phyloP scores from a whole-genome alignment of 2,113 vertebrate genomes.

The Rallus limicola region DNA sequence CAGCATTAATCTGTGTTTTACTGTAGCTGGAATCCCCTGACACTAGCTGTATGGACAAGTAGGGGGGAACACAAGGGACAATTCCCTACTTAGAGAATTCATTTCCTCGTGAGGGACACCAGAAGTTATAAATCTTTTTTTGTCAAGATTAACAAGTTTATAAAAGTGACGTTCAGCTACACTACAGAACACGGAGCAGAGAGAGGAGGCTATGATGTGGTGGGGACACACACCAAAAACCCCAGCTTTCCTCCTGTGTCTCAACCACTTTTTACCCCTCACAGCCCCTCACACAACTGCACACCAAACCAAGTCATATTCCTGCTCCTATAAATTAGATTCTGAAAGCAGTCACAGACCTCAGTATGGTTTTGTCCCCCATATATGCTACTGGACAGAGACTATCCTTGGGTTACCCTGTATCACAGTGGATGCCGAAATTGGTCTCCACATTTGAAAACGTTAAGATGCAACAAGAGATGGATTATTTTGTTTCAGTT shows the following conservation, averaged over 20 bases:
- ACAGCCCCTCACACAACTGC: background rate
- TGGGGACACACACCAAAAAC: background rate
- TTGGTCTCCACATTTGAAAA: background rate
- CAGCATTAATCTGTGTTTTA: background rate
- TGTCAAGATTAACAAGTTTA: background rate
- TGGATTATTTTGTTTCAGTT: background rate
- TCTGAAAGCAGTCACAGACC: background rate
- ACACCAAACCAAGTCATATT: background rate
- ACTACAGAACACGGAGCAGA: background rate
- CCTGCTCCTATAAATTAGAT: background rate
- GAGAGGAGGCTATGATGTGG: too few species aligned
- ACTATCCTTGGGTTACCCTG: background rate
- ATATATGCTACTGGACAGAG: background rate
- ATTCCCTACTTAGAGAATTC: background rate
- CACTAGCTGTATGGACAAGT: background rate
- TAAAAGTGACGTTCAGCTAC: background rate
- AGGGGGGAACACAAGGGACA: background rate
- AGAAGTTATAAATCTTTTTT: background rate
- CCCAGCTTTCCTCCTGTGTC: background rate
- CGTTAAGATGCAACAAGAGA: background rate
- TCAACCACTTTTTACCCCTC: background rate
- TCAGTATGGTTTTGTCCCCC: background rate
- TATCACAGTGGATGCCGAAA: background rate
- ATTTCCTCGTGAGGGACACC: background rate
- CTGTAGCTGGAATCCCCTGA: background rate